Base-by-base conservation (phyloP, 1,140 invertebrate species). In the Cherax destructor region DNA sequence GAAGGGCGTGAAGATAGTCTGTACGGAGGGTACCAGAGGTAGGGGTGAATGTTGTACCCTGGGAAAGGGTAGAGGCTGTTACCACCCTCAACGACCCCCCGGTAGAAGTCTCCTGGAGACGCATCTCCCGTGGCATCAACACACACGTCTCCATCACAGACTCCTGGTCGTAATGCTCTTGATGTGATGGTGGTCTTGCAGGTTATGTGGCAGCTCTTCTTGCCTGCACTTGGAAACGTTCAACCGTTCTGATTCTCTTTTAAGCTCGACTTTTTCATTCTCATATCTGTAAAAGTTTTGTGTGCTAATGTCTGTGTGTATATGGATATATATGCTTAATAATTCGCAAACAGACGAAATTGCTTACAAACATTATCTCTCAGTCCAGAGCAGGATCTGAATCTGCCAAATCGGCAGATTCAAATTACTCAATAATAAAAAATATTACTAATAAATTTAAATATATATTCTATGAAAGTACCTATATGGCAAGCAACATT, bases 21-120 rank as follows among this genome's bases (percentile, higher is more conserved):
- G 79, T 88, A 7, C 87, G 61, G 4, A 88, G 87, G 61, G 87
- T 88, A 47, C 87, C 87, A 11, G 87, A 83, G 5, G 87, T 83
- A 56, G 87, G 87, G 10, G 87, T 83, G 61, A 79, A 83, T 21
- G 65, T 30, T 47, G 78, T 81, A 21, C 87, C 87, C 21, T 81
- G 87, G 10, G 78, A 41, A 30, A 88, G 76, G 49, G 30, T 50
- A 18, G 79, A 49, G 7, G 78, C 65, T n/a, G 87, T 88, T 56
- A 88, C 87, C 49, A 88, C 56, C 61, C 50, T 65, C n/a, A 61
- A 21, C 47, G 56, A 1, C 0, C 50, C 79, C n/a, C 21, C 50
- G 21, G 13, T 21, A 18, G 13, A 5, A 18, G 16, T 11, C 61
- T 56, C 61, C 61, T 50, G 61, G 10, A 88, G 87, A 59, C 87